These are phyloP conservation scores for Dioctria rufipes DNA, from an alignment of 2,888 invertebrate genomes.

Conservation along the genomic window DNA sequence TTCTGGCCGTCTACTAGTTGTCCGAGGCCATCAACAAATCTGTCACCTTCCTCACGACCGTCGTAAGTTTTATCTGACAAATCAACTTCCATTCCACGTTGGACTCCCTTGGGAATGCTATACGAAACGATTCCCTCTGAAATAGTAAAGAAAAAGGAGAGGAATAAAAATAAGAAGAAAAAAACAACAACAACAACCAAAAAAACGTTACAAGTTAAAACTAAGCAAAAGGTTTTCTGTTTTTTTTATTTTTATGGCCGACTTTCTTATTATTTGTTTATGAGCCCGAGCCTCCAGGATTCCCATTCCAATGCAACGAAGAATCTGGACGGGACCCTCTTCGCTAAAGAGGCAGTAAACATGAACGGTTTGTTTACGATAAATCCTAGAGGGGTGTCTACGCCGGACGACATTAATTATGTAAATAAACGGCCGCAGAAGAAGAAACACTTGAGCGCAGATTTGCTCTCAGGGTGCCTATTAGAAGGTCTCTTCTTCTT, in stretches of 20 bases:
- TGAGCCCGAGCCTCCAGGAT: not conserved
- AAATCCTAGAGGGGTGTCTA: constrained; percentile 46
- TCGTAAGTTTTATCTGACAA: constrained; percentile 86
- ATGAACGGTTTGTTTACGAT: constrained; percentile 54
- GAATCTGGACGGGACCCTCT: constrained; percentile 14
- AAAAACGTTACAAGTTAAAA: constrained; percentile 32
- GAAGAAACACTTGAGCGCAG: constrained; percentile 30
- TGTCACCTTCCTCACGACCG: constrained; percentile 77
- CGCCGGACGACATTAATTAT: constrained; percentile 53
- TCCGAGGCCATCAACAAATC: constrained; percentile 81
- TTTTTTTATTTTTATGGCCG: not conserved
- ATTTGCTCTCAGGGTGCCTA: constrained; percentile 17
- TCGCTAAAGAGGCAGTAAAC: constrained; percentile 35
- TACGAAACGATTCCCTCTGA: constrained; percentile 86
- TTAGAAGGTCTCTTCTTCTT: not conserved
- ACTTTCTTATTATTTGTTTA: constrained; percentile 17
- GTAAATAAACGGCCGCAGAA: constrained; percentile 53
- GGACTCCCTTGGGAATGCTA: constrained; percentile 82
- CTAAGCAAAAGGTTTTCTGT: not conserved
- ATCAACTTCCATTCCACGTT: constrained; percentile 81
- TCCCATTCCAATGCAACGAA: constrained; percentile 9
- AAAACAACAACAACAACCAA: constrained; percentile 5
- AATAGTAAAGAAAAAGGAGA: constrained; percentile 60
- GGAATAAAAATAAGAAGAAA: constrained; percentile 14
- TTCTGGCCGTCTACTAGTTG: constrained; percentile 84